These are phyloP conservation scores for Ophraella communa DNA, from an alignment of 2,888 invertebrate species.

Conservation along the genomic window DNA sequence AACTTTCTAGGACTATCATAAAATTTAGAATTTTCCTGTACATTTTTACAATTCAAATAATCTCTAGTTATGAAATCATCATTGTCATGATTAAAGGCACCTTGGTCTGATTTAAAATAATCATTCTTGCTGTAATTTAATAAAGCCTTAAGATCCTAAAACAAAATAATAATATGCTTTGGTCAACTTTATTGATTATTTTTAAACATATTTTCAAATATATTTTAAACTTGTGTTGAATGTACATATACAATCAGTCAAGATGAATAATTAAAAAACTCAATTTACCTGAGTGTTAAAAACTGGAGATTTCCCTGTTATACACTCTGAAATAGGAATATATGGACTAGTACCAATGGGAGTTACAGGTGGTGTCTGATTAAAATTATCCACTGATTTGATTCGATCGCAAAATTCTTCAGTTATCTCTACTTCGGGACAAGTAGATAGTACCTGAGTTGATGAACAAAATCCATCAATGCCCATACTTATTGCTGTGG, in stretches of 20 bases:
- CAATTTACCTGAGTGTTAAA: conserved; percentile 48
- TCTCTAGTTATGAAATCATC: conserved; percentile 47
- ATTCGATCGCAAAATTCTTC: conserved; percentile 39
- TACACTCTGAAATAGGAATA: conserved; percentile 91
- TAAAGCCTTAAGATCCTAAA: conserved; percentile 52
- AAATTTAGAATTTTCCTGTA: conserved; percentile 64
- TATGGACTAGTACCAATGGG: conserved; percentile 81
- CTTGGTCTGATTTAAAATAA: conserved; percentile 36
- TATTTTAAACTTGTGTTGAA: too few relatives aligned
- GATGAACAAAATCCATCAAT: not conserved
- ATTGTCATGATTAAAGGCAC: conserved; percentile 36
- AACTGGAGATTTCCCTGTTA: conserved; percentile 71
- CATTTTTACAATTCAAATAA: conserved; percentile 53
- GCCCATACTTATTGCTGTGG: conserved; percentile 1
- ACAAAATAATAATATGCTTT: conserved; percentile 2
- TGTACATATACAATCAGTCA: not conserved
- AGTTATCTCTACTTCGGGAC: conserved; percentile 43
- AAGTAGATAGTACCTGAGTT: conserved; percentile 35
- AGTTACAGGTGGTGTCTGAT: conserved; percentile 68
- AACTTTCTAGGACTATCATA: conserved; percentile 61
- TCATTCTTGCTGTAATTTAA: conserved; percentile 51
- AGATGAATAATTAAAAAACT: not conserved
- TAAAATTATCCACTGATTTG: conserved; percentile 39
- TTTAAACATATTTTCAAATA: not conserved
- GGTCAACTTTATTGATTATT: too few relatives aligned